Conservation (phyloP, 2,888 invertebrate species). For the Ischnus inquisitorius region DNA sequence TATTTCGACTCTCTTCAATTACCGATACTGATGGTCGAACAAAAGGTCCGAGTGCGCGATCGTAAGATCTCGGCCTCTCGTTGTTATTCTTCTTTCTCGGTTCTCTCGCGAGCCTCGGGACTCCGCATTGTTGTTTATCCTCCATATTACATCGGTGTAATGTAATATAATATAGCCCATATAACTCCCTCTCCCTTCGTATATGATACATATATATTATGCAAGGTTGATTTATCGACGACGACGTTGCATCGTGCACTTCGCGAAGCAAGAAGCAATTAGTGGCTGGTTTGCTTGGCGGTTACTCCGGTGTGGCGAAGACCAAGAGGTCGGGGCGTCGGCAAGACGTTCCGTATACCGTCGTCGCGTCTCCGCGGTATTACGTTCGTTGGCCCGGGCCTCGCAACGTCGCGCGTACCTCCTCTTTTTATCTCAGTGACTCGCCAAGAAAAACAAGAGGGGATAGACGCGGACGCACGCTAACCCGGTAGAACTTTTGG, state of each 20-base stretch:
- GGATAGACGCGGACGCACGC: constrained; percentile 24
- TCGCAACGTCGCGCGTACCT: constrained; percentile 18
- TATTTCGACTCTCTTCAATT: constrained; percentile 47
- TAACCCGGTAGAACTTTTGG: constrained; percentile 19
- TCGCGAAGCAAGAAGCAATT: constrained; percentile 66
- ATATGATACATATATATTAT: constrained; percentile 41
- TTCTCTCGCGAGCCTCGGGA: constrained; percentile 21
- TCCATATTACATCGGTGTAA: constrained; percentile 10
- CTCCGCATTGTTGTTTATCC: constrained; percentile 50
- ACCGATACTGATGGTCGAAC: constrained; percentile 56
- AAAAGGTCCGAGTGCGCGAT: constrained; percentile 49
- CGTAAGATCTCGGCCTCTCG: constrained; percentile 26
- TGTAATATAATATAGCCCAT: constrained; percentile 12
- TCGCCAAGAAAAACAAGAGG: constrained; percentile 64
- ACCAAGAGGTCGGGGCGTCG: constrained; percentile 48
- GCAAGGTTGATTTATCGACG: constrained; percentile 66
- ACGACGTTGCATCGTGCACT: constrained; percentile 58
- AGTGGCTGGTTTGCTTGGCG: constrained; percentile 62
- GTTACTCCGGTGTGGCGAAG: constrained; percentile 23
- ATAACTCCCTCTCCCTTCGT: not conserved
- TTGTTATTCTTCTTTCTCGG: constrained; percentile 50
- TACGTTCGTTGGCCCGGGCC: constrained; percentile 59
- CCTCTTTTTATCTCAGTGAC: constrained; percentile 53
- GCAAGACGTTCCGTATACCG: not conserved
- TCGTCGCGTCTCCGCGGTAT: constrained; percentile 58